Evolutionary conservation across 35 echinoderm and acorn worm species (phyloP).

Genomic region (Lytechinus pictus): DNA sequence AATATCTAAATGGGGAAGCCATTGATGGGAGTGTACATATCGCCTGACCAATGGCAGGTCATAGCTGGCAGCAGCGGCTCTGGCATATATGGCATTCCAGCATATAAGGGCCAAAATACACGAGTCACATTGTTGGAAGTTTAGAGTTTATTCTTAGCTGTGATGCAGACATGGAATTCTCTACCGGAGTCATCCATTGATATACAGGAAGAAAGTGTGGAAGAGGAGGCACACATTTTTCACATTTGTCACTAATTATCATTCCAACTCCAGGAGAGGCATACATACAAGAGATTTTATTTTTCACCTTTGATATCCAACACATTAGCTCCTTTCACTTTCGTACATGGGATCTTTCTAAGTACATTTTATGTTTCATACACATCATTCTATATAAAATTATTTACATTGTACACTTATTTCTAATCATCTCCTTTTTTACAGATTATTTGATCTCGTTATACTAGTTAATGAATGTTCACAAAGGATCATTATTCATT

Average conservation of each 20-base stretch:
- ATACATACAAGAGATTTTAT: neutral
- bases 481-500: too few species aligned
- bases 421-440: too few species aligned
- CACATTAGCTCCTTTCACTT: neutral
- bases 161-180: neutral
- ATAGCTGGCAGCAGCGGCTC: neutral
- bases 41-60: neutral
- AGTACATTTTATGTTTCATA: too few species aligned
- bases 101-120: slow-evolving; percentile 31
- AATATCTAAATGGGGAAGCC: neutral
- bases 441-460: too few species aligned
- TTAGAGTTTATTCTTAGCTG: slow-evolving; percentile 27
- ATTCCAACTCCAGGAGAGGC: neutral
- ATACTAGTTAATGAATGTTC: too few species aligned
- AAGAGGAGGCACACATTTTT: neutral
- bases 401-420: too few species aligned
- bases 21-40: neutral
- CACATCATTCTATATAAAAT: too few species aligned
- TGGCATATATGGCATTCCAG: slow-evolving; percentile 43
- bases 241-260: slow-evolving; percentile 18
- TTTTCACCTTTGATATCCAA: neutral
- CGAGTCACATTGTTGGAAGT: slow-evolving; percentile 26
- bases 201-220: neutral
- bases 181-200: neutral
- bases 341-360: neutral